Evolutionary conservation across 2,113 vertebrate species (phyloP).

Genomic region (Promerops cafer): DNA sequence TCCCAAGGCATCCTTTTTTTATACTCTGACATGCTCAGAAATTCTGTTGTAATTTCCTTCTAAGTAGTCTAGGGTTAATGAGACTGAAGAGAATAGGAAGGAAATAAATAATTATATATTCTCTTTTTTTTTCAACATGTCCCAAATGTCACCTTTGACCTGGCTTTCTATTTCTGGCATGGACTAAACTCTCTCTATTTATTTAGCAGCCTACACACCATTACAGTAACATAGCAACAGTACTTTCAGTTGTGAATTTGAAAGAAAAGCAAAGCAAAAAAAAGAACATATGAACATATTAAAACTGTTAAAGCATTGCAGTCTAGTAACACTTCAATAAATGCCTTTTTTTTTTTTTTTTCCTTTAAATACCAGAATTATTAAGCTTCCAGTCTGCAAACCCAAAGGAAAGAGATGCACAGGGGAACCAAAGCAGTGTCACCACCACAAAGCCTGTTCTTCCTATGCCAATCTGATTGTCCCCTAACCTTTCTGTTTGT

Average conservation of each 20-base stretch:
- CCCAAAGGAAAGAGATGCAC: neutral
- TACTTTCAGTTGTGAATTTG: constrained; percentile 48
- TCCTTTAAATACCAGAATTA: neutral
- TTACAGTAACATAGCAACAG: constrained; percentile 63
- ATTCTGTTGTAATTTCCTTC: constrained; percentile 19
- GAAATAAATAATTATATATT: constrained; percentile 55
- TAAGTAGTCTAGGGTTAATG: constrained; percentile 8
- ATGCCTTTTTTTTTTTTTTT: neutral
- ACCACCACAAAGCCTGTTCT: neutral
- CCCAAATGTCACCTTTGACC: constrained; percentile 64
- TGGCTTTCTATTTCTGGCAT: constrained; percentile 62
- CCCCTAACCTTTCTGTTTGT: neutral
- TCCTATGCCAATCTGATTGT: neutral
- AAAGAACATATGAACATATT: neutral
- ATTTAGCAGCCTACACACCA: constrained; percentile 67
- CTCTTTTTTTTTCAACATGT: neutral
- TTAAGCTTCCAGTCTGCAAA: neutral
- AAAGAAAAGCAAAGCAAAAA: neutral
- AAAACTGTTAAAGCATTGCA: neutral
- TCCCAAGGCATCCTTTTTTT: neutral
- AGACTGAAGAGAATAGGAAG: constrained; percentile 40
- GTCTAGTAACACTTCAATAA: constrained; percentile 6
- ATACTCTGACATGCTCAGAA: neutral
- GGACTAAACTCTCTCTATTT: constrained; percentile 58
- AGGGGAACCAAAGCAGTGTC: neutral